A percentile compares a stretch with the other conserved stretches of the same genome.
These are phyloP conservation scores for Heteropelma amictum DNA, from an alignment of 2,888 invertebrate genomes.

Conservation along the genomic window DNA sequence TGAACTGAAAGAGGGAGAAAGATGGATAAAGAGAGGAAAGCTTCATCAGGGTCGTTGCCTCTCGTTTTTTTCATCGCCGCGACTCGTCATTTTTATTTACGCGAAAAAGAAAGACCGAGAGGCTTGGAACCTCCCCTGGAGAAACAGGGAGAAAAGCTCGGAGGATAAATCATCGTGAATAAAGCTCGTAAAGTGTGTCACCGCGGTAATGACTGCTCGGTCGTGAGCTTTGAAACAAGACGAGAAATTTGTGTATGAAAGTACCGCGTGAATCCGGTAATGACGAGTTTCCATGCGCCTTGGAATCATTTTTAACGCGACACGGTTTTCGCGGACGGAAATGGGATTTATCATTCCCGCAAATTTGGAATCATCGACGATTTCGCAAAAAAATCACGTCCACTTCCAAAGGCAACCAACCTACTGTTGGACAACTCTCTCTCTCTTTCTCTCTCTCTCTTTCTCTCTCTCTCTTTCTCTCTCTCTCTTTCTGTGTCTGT, in stretches of 20 bases:
- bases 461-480: no score
- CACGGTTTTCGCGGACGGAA: no score
- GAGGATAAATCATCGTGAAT: slow-evolving; percentile 38
- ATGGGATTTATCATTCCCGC: no score
- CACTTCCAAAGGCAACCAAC: no score
- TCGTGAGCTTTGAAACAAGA: background rate
- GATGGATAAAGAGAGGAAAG: background rate
- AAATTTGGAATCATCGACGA: no score
- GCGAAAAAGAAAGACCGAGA: background rate
- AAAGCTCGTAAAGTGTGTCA: slow-evolving; percentile 42
- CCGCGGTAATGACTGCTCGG: slow-evolving; percentile 10
- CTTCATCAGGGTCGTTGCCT: background rate
- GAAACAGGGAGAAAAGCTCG: background rate
- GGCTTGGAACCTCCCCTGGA: background rate
- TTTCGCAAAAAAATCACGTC: no score
- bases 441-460: no score
- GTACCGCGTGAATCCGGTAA: background rate
- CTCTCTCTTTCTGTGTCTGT: no score
- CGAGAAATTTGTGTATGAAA: slow-evolving; percentile 8
- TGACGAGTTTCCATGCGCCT: background rate
- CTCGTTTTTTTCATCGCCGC: slow-evolving; percentile 20
- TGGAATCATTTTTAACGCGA: no score
- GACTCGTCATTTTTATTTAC: background rate
- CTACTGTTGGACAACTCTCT: no score
- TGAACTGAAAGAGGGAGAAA: slow-evolving; percentile 32